These are phyloP conservation scores for Odontomachus brunneus DNA, from an alignment of 1,140 invertebrate species.

Conservation along the genomic window DNA sequence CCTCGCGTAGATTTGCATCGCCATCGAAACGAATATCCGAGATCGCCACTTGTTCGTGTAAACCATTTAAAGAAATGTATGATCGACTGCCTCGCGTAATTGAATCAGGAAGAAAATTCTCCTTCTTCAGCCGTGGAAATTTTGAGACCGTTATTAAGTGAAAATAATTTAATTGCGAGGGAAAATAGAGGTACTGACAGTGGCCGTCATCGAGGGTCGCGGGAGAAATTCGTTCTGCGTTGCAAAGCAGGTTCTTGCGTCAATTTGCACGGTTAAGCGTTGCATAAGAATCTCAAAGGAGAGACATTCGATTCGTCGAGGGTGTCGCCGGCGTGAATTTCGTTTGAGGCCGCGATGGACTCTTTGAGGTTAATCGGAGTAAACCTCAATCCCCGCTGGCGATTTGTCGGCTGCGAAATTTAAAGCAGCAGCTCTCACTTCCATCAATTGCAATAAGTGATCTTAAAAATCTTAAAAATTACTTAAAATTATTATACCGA, in stretches of 20 bases:
- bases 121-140: background rate
- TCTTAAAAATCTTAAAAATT: no score
- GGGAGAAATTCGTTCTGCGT: constrained; percentile 23
- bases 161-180: constrained; percentile 59
- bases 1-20: background rate
- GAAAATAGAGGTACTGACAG: constrained; percentile 20
- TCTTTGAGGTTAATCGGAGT: constrained; percentile 64
- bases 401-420: constrained; percentile 45
- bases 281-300: constrained; percentile 69
- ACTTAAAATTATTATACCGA: no score
- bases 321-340: constrained; percentile 55
- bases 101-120: background rate
- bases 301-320: constrained; percentile 60
- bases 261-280: constrained; percentile 67
- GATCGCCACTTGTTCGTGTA: background rate
- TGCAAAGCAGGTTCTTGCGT: constrained; percentile 61
- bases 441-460: background rate
- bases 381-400: constrained; percentile 41
- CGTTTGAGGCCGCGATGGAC: constrained; percentile 27
- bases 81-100: background rate
- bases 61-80: background rate
- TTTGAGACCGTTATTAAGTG: background rate
- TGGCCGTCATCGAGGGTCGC: constrained; percentile 3
- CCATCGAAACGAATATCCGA: background rate
- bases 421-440: background rate